Evolutionary conservation across 2,888 invertebrate species (phyloP).

Genomic region (Furcula furcula): DNA sequence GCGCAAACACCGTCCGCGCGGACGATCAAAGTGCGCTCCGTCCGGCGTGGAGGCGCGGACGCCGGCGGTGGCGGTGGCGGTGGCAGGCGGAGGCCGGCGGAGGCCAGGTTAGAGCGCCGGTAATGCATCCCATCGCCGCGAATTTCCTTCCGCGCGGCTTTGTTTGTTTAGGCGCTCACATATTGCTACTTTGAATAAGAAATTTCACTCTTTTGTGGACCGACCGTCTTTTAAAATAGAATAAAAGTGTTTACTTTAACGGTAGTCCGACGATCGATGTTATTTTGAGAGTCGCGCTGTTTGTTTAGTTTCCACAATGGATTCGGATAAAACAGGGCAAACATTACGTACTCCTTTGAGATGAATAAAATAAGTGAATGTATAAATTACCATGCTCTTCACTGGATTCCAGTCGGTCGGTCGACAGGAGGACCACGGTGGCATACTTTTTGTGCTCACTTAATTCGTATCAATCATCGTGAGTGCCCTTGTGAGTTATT

Average conservation of each 20-base stretch:
- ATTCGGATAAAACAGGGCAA: neutral
- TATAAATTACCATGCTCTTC: neutral
- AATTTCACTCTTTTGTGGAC: slow-evolving; percentile 49
- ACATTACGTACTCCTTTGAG: neutral
- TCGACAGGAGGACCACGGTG: too few species aligned
- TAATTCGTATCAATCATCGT: too few species aligned
- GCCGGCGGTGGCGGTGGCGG: neutral
- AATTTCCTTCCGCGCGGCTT: slow-evolving; percentile 1
- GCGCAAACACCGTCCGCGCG: too few species aligned
- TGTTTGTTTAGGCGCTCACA: slow-evolving; percentile 69
- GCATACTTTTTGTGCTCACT: too few species aligned
- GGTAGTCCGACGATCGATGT: slow-evolving; percentile 16
- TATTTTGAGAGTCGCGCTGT: slow-evolving; percentile 20
- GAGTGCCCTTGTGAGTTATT: too few species aligned
- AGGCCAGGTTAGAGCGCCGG: too few species aligned
- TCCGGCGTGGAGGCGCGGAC: slow-evolving; percentile 13
- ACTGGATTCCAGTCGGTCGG: neutral
- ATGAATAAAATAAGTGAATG: neutral
- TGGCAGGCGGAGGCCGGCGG: neutral
- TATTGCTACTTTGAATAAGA: slow-evolving; percentile 75
- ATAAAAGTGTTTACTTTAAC: slow-evolving; percentile 40
- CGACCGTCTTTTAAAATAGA: slow-evolving; percentile 33
- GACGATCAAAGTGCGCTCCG: slow-evolving; percentile 44
- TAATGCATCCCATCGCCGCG: neutral
- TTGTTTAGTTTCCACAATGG: slow-evolving; percentile 11